Evolutionary conservation across 2,797 vertebrate genomes (phyloP).

Genomic region (Cirrhinus mrigala): DNA sequence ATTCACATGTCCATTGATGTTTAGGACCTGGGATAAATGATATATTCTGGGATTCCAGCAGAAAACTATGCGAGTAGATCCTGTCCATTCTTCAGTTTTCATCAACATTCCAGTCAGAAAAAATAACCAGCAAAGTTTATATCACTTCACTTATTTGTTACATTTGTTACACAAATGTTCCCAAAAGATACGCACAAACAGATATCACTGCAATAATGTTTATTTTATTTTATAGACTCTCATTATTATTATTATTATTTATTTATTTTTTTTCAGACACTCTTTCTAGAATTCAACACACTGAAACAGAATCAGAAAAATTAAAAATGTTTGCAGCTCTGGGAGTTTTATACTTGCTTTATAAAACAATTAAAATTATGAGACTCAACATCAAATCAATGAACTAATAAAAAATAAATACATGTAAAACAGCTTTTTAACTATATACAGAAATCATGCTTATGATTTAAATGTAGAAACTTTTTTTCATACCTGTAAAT

Average conservation of each 20-base stretch:
- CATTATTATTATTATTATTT: neutral
- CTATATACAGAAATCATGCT: no score
- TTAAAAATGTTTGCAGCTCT: no score
- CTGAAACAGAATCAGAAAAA: neutral
- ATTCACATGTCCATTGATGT: neutral
- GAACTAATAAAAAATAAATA: no score
- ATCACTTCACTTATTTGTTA: neutral
- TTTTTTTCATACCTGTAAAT: no score
- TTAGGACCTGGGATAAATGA: neutral
- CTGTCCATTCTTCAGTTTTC: neutral
- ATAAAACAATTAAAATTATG: no score
- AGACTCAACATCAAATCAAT: no score
- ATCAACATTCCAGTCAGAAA: neutral
- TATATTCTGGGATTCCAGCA: neutral
- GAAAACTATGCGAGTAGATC: neutral
- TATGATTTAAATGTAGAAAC: no score
- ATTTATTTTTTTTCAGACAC: neutral
- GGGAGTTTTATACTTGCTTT: no score
- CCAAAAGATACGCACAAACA: neutral
- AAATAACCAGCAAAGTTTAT: neutral
- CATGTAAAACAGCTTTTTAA: no score
- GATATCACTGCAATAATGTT: neutral
- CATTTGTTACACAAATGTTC: neutral
- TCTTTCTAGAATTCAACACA: neutral
- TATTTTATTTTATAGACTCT: neutral